Evolutionary conservation across 2,113 vertebrate genomes (phyloP), one percentile per base, ranked within the genome.

Genomic region (Narcine bancroftii): DNA sequence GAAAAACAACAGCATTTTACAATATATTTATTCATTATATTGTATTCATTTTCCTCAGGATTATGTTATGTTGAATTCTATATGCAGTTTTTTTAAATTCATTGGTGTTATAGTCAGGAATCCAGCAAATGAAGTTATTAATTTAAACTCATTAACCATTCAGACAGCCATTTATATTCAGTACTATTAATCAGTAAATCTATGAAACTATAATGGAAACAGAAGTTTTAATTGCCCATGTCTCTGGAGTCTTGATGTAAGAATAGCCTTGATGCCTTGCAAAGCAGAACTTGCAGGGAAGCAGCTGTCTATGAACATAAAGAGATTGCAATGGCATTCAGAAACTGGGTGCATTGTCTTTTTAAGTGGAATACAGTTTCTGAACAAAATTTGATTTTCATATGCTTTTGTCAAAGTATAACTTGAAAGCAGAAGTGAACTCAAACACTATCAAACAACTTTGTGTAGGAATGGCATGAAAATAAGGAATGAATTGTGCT

Each of bases 101-200:
- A 71, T 42, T 91, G 89, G 24, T 65, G 36, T 39, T 91, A 15
- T 91, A 91, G 42, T 7, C 63, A 47, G 85, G 17, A 71, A 45
- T 91, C 69, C 63, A 33, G 63, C 89, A 91, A 71, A 91, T 7
- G 10, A 69, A 91, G 63, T 69, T 69, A 63, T 66, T 91, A 91
- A 47, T 91, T 91, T 69, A 91, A 47, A 71, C 24, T 69, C 63
- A 47, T 91, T 91, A 91, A 13, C 89, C 24, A 45, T 91, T 69
- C 24, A 71, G 65, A 5, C 39, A 69, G 39, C 26, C 24, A 47
- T 47, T 91, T 71, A 71, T 69, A 42, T 91, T 47, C 89, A 69
- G 66, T 71, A 11, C 26, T 69, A 71, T 91, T 91, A 47, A 33
- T 71, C 63, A 66, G 65, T 47, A 91, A 69, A 91, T 91, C 89